These are phyloP conservation scores for Channallabes apus DNA, from an alignment of 2,797 vertebrate species.

Conservation along the genomic window DNA sequence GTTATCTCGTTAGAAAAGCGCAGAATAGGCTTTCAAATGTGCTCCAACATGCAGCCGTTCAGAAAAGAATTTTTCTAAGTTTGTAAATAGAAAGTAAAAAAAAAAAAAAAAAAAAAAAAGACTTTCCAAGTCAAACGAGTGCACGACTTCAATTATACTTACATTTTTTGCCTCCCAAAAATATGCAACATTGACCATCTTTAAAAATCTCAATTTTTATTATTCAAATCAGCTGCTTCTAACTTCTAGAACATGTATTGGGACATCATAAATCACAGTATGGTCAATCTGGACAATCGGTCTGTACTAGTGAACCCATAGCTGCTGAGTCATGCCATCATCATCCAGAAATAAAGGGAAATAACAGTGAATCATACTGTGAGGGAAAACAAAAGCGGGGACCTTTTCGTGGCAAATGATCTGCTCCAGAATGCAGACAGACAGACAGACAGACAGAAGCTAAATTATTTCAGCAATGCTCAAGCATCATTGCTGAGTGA, in stretches of 20 bases:
- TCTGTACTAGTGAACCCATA: not conserved
- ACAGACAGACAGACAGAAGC: not conserved
- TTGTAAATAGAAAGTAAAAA: not conserved
- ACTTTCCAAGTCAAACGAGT: not conserved
- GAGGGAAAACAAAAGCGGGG: not conserved
- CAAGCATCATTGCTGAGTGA: not conserved
- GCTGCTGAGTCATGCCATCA: not conserved
- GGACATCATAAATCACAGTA: not conserved
- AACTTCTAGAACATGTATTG: not conserved
- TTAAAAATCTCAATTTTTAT: not conserved
- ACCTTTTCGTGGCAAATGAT: not conserved
- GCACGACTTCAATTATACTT: not conserved
- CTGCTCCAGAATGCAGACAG: not conserved
- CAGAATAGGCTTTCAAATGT: not conserved
- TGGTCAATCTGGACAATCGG: not conserved
- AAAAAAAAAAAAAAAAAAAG: not conserved
- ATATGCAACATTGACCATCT: not conserved
- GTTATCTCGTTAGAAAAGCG: not conserved
- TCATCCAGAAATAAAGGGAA: not conserved
- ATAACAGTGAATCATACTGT: not conserved
- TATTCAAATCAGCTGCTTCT: not conserved
- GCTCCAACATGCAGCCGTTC: not conserved
- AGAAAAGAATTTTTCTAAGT: not conserved
- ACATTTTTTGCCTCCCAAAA: not conserved
- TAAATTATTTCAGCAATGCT: not conserved